Evolutionary conservation across 2,888 invertebrate genomes (phyloP).

Genomic region (Rhamnusium bicolor): DNA sequence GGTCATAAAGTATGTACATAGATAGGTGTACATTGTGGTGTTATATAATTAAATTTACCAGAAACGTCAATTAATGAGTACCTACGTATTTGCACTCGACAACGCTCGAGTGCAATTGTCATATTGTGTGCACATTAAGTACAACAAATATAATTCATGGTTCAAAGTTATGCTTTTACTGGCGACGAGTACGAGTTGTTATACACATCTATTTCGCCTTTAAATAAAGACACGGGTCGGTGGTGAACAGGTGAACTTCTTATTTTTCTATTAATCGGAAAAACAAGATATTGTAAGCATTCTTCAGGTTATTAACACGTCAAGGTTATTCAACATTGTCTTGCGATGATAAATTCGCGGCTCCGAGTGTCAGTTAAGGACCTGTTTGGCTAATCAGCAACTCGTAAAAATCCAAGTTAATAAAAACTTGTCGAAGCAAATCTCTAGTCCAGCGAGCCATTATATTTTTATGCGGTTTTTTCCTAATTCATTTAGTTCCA

Average conservation of each 20-base stretch:
- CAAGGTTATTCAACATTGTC: conserved; percentile 3
- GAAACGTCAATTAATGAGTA: too few relatives aligned
- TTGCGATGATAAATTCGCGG: neutral
- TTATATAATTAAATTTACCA: too few relatives aligned
- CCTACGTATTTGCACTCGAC: too few relatives aligned
- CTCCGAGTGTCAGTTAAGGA: neutral
- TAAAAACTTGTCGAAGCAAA: neutral
- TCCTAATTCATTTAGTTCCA: too few relatives aligned
- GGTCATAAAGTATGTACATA: too few relatives aligned
- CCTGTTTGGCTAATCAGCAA: neutral
- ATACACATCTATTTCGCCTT: neutral
- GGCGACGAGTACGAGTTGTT: too few relatives aligned
- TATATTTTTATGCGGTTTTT: neutral
- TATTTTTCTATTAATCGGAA: neutral
- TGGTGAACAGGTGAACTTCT: neutral
- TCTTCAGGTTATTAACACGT: conserved; percentile 3
- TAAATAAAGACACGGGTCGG: neutral
- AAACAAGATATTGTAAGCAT: neutral
- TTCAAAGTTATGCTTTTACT: too few relatives aligned
- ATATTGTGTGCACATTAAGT: too few relatives aligned
- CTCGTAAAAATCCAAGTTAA: neutral
- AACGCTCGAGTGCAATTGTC: too few relatives aligned
- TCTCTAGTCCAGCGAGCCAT: neutral
- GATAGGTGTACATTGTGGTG: too few relatives aligned
- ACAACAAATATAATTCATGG: too few relatives aligned